These are phyloP conservation scores for Rhincodon typus DNA, from an alignment of 2,797 vertebrate genomes.

Conservation along the genomic window DNA sequence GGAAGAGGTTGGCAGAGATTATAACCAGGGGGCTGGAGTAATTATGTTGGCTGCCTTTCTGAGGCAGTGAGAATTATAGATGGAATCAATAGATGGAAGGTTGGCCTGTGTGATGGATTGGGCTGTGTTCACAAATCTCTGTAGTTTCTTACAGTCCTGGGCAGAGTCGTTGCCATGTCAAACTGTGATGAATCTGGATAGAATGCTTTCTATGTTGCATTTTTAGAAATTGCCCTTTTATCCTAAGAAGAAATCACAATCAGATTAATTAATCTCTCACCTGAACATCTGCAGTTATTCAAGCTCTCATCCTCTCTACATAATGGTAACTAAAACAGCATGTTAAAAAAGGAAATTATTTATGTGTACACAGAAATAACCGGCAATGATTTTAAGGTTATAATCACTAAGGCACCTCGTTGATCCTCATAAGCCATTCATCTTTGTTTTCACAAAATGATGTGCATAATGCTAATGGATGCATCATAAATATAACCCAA, in stretches of 20 bases:
- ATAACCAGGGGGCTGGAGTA: too few relatives aligned
- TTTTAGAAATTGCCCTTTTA: too few relatives aligned
- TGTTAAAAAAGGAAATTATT: background rate
- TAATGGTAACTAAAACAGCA: background rate
- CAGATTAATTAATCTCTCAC: background rate
- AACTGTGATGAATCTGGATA: too few relatives aligned
- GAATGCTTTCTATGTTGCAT: too few relatives aligned
- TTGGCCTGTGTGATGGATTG: too few relatives aligned
- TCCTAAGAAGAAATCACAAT: background rate
- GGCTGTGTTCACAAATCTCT: too few relatives aligned
- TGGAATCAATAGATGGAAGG: too few relatives aligned
- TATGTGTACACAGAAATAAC: background rate
- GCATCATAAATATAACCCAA: background rate
- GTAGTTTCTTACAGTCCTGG: too few relatives aligned
- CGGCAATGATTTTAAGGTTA: background rate
- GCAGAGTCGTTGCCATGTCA: too few relatives aligned
- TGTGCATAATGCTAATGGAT: background rate
- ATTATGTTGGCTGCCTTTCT: too few relatives aligned
- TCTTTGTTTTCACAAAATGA: background rate
- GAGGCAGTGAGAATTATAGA: too few relatives aligned
- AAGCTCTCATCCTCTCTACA: background rate
- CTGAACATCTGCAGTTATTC: background rate
- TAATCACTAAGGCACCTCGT: background rate
- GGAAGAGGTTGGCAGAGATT: too few relatives aligned
- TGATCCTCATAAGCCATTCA: background rate